phyloP scores from a whole-genome alignment of 1,140 invertebrate genomes.

The Bathynomus jamesi region DNA sequence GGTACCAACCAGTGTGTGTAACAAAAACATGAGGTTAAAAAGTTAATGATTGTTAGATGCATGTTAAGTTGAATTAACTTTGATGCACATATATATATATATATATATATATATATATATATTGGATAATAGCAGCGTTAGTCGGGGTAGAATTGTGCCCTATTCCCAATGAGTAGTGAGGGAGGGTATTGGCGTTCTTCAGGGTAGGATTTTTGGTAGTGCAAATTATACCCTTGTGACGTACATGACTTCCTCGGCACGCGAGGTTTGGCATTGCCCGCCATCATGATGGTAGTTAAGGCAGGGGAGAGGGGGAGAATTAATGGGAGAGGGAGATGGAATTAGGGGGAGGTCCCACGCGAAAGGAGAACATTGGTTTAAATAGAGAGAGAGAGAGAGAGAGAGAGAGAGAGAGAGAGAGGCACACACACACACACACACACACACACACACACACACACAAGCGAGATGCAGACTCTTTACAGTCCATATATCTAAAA shows the following conservation, averaged over 20 bases:
- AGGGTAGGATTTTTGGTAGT: neutral
- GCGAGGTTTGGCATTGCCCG: neutral
- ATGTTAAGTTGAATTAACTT: too few relatives aligned
- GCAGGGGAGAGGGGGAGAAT: neutral
- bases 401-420: neutral
- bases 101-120: slow-evolving; percentile 4
- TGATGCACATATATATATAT: slow-evolving; percentile 4
- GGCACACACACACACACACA: too few relatives aligned
- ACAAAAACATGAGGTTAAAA: too few relatives aligned
- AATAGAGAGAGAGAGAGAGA: neutral
- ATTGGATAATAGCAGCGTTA: neutral
- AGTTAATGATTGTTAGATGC: too few relatives aligned
- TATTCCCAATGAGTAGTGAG: neutral
- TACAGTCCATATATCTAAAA: too few relatives aligned
- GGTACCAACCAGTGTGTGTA: too few relatives aligned
- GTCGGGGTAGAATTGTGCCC: neutral
- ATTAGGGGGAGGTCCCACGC: too few relatives aligned
- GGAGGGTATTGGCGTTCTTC: neutral
- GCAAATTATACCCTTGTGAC: neutral
- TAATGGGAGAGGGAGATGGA: neutral
- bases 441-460: too few relatives aligned
- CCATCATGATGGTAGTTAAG: neutral
- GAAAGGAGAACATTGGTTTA: neutral
- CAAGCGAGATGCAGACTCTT: too few relatives aligned
- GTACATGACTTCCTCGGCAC: neutral